Base-by-base conservation (phyloP, 2,113 vertebrate genomes). In the Chionodraco myersi region DNA sequence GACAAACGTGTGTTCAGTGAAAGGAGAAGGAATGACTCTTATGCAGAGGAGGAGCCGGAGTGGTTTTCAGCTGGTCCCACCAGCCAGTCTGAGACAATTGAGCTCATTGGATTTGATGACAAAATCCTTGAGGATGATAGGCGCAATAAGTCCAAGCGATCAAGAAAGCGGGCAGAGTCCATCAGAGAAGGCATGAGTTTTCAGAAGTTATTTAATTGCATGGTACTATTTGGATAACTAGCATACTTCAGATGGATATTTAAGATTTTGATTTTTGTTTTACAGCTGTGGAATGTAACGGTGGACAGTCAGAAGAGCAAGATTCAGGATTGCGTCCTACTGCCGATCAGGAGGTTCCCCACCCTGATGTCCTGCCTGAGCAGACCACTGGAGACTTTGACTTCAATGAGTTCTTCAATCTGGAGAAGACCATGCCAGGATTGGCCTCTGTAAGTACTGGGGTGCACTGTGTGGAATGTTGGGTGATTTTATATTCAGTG, bases 401-500 rank as follows among this genome's bases (percentile, higher is more conserved):
- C 94, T 99, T 99, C 94, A 99, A 99, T 85, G 98, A 99, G 80
- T 99, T 99, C 92, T 99, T 99, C 93, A 99, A 99, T 92, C 93
- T 99, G 92, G 98, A 99, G 90, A 98, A 98, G 92, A 97, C 96
- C 4, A 97, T 99, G 94, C 98, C 98, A 75, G 96, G 96, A 59
- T 89, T 99, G 94, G 97, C 97, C 80, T 99, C 97, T 92, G 98
- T 99, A 95, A 99, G 98, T 94, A 74, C 72, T 92, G 86, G 91
- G 81, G 73, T 86, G 77, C 90, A 89, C 87, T 85, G 11, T 58
- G 65, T 30, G 54, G 59, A 72, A 65, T 66, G 13, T 75, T 61
- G 41, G 36, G 57, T 41, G 14, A 56, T 49, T 51, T 18, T 51
- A 41, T 63, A 6, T 41, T 41, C 5, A 71, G 45, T 26, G 72